phyloP scores from a whole-genome alignment of 1,140 invertebrate genomes.

The Lepidurus couesii region DNA sequence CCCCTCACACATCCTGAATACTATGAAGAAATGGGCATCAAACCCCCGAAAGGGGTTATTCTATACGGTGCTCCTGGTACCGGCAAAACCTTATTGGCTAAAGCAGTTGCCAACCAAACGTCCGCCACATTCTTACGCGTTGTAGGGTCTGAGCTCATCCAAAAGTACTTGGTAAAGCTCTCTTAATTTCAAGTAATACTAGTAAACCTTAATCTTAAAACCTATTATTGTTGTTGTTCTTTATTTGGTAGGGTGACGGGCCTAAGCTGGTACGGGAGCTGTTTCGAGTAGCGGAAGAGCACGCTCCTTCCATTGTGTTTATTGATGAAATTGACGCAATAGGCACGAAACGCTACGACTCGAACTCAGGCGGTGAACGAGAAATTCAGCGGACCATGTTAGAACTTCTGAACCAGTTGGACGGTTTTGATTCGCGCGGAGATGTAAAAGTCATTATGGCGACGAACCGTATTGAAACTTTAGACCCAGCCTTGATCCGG shows the following conservation, averaged over 20 bases:
- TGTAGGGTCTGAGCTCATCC: constrained; percentile 97
- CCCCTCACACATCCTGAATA: constrained; percentile 99
- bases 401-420: constrained; percentile 96
- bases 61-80: constrained; percentile 96
- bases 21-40: constrained; percentile 99
- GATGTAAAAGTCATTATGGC: constrained; percentile 98
- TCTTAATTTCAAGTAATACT: too few relatives aligned
- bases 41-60: constrained; percentile 98
- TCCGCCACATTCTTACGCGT: constrained; percentile 98
- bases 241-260: too few relatives aligned
- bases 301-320: constrained; percentile 99
- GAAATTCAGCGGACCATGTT: too few relatives aligned
- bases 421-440: constrained; percentile 95
- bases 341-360: constrained; percentile 98
- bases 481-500: constrained; percentile 97
- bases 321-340: constrained; percentile 99
- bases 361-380: too few relatives aligned
- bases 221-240: too few relatives aligned
- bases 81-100: constrained; percentile 95
- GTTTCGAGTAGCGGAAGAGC: constrained; percentile 97
- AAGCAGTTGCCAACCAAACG: constrained; percentile 99
- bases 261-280: too few relatives aligned
- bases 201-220: too few relatives aligned
- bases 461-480: constrained; percentile 97
- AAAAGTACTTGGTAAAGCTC: constrained; percentile 91